Evolutionary conservation across 2,113 vertebrate species (phyloP).

Genomic region (Poeciliopsis prolifica): DNA sequence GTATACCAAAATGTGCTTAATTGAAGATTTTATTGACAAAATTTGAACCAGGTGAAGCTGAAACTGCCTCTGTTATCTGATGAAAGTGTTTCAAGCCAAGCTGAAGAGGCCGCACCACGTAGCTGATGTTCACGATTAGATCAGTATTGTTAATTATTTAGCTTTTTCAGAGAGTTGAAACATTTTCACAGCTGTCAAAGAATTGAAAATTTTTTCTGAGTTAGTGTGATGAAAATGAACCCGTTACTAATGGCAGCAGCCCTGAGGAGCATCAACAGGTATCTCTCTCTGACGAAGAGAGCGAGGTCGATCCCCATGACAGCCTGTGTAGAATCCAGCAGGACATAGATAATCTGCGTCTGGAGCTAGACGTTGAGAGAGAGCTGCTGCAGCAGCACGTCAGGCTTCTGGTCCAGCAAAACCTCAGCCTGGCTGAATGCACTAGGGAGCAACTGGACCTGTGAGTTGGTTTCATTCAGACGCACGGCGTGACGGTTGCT

Average conservation of each 20-base stretch:
- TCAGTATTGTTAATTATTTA: no score
- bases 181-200: background rate
- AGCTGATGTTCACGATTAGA: no score
- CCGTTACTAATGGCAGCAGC: constrained; percentile 48
- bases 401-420: constrained; percentile 73
- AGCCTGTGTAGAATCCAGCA: constrained; percentile 65
- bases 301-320: constrained; percentile 38
- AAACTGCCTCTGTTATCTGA: no score
- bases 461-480: constrained; percentile 72
- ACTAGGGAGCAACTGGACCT: constrained; percentile 77
- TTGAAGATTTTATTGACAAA: no score
- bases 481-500: constrained; percentile 56
- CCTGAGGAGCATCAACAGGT: constrained; percentile 50
- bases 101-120: no score
- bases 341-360: constrained; percentile 70
- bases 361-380: constrained; percentile 76
- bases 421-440: constrained; percentile 72
- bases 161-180: background rate
- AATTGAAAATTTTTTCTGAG: background rate
- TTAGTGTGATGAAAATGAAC: background rate
- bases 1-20: no score
- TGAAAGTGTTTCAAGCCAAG: no score
- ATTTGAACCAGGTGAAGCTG: no score
- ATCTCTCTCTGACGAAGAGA: constrained; percentile 49
- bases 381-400: constrained; percentile 74